Evolutionary conservation across 1,140 invertebrate genomes (phyloP).

Genomic region (Cydia pomonella): DNA sequence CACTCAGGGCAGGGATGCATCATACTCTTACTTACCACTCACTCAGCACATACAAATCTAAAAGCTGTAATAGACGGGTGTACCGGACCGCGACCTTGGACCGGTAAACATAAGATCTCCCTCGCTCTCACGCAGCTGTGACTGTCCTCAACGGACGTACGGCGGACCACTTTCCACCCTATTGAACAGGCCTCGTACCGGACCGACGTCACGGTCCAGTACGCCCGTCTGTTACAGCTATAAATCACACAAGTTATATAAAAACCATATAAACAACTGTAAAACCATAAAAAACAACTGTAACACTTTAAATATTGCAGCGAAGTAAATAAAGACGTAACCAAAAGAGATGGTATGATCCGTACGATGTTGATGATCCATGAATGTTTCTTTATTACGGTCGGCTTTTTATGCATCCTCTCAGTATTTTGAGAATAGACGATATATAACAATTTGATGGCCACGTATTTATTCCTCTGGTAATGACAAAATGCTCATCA

Average conservation of each 20-base stretch:
- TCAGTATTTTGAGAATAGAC: not conserved
- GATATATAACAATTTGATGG: not conserved
- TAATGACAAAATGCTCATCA: not conserved
- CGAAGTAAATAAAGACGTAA: not conserved
- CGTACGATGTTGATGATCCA: not conserved
- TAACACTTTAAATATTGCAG: conserved; percentile 2
- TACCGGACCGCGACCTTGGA: no score
- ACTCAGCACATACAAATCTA: not conserved
- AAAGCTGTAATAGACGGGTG: no score
- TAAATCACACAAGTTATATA: not conserved
- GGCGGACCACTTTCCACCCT: no score
- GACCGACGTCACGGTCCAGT: no score
- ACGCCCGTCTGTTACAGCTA: no score
- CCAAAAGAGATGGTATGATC: not conserved
- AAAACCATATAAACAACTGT: not conserved
- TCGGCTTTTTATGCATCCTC: not conserved
- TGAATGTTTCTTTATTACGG: not conserved
- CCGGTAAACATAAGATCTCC: no score
- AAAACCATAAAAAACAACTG: not conserved
- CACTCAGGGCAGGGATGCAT: conserved; percentile 21
- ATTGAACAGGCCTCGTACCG: no score
- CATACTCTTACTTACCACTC: conserved; percentile 19
- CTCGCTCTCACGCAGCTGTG: no score
- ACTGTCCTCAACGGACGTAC: no score
- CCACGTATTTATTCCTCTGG: not conserved